Percentiles rank a stretch among this genome's conserved stretches.
phyloP scores from a whole-genome alignment of 2,797 vertebrate species.

The Holocentrus rufus region DNA sequence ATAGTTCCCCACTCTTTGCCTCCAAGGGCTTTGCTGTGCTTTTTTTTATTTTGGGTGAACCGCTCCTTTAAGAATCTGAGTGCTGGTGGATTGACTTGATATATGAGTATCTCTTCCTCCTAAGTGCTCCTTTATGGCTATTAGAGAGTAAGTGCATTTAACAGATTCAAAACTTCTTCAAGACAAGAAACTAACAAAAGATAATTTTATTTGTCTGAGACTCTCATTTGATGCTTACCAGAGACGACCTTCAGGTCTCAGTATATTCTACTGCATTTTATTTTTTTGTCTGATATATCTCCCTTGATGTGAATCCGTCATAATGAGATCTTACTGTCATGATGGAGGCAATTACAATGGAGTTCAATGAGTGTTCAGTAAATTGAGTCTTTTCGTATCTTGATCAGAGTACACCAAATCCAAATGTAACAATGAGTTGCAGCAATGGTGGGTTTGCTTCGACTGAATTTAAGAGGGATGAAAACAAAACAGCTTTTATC shows the following conservation, averaged over 20 bases:
- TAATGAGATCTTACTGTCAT: constrained; percentile 22
- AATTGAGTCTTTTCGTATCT: constrained; percentile 13
- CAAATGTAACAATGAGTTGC: background rate
- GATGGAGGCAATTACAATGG: constrained; percentile 9
- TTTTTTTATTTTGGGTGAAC: no score
- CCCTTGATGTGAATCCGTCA: constrained; percentile 3
- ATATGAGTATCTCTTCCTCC: background rate
- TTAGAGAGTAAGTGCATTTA: background rate
- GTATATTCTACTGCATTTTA: no score
- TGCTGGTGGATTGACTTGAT: background rate
- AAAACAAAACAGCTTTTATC: constrained; percentile 20
- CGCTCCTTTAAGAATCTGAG: background rate
- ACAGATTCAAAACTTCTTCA: background rate
- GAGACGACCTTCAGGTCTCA: no score
- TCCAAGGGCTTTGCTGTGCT: no score
- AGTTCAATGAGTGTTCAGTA: constrained; percentile 22
- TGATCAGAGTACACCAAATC: constrained; percentile 35
- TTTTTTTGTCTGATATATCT: background rate
- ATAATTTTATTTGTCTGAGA: no score
- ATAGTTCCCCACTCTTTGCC: no score
- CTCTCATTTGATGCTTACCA: no score
- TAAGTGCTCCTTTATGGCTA: background rate
- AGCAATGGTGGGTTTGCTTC: constrained; percentile 16
- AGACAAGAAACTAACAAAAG: background rate
- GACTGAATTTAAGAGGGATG: constrained; percentile 22